Conservation (phyloP, 2,113 vertebrate genomes). For the Sinocyclocheilus grahami region DNA sequence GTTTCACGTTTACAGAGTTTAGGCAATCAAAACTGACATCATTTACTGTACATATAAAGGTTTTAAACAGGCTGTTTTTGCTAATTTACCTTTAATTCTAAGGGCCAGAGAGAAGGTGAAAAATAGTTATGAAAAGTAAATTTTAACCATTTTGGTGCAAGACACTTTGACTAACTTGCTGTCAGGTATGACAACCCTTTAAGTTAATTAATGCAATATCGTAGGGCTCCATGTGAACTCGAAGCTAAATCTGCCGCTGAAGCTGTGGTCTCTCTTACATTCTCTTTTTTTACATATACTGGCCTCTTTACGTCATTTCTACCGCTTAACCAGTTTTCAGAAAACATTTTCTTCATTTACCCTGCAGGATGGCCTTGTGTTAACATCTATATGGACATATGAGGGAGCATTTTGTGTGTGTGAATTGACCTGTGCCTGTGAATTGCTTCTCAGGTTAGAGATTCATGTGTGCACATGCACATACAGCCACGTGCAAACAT, state of each 20-base stretch:
- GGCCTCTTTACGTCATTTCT: not conserved
- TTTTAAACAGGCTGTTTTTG: not conserved
- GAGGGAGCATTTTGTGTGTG: slow-evolving; percentile 20
- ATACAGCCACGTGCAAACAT: slow-evolving; percentile 21
- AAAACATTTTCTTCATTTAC: not conserved
- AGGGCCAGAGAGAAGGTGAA: too few species aligned
- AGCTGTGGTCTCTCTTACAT: not conserved
- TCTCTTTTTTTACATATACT: not conserved
- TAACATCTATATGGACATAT: slow-evolving; percentile 2
- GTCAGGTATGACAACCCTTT: too few species aligned
- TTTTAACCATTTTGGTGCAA: too few species aligned
- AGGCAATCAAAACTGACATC: not conserved
- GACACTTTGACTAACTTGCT: too few species aligned
- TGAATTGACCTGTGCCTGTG: slow-evolving; percentile 19
- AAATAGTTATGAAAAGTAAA: too few species aligned
- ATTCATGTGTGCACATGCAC: not conserved
- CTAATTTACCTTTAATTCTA: not conserved
- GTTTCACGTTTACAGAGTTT: not conserved
- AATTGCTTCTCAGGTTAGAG: slow-evolving; percentile 32
- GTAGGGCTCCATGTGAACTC: too few species aligned
- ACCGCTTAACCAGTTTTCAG: not conserved
- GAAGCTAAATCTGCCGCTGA: not conserved
- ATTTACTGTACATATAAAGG: not conserved
- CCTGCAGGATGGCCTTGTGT: not conserved
- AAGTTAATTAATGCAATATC: too few species aligned